These are phyloP conservation scores for Polyergus mexicanus DNA, from an alignment of 1,140 invertebrate genomes.

Conservation along the genomic window DNA sequence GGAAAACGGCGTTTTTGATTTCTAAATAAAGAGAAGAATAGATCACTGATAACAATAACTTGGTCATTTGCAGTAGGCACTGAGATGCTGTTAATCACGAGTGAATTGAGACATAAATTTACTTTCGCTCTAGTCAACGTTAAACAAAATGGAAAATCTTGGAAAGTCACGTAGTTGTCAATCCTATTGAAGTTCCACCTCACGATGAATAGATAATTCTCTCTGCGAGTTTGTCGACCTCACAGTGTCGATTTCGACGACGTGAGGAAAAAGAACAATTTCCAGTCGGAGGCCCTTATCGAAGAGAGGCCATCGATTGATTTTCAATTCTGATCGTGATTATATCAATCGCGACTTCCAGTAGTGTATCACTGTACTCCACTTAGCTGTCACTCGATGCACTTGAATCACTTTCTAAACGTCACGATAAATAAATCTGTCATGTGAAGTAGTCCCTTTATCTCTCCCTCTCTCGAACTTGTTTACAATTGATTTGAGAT, in stretches of 20 bases:
- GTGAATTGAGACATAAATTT: slow-evolving; percentile 25
- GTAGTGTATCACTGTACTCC: slow-evolving; percentile 7
- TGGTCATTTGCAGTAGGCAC: background rate
- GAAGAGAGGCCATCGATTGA: background rate
- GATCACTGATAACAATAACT: slow-evolving; percentile 60
- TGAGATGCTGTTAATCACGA: slow-evolving; percentile 1
- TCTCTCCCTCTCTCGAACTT: background rate
- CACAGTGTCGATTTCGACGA: background rate
- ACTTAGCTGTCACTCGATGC: background rate
- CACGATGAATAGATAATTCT: background rate
- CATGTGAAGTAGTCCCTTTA: background rate
- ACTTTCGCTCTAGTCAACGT: slow-evolving; percentile 34
- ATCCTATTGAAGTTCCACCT: background rate
- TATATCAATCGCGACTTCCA: background rate
- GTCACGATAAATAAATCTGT: background rate
- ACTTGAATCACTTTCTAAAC: slow-evolving; percentile 12
- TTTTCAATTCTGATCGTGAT: background rate
- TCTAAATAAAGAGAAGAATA: background rate
- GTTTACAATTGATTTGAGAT: background rate
- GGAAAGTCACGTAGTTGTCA: slow-evolving; percentile 14
- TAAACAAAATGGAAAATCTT: slow-evolving; percentile 16
- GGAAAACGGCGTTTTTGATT: background rate
- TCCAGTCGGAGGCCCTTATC: background rate
- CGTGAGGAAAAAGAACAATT: background rate
- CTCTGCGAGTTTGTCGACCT: slow-evolving; percentile 9